Conservation (phyloP, 2,113 vertebrate genomes). For the Sialia sialis region DNA sequence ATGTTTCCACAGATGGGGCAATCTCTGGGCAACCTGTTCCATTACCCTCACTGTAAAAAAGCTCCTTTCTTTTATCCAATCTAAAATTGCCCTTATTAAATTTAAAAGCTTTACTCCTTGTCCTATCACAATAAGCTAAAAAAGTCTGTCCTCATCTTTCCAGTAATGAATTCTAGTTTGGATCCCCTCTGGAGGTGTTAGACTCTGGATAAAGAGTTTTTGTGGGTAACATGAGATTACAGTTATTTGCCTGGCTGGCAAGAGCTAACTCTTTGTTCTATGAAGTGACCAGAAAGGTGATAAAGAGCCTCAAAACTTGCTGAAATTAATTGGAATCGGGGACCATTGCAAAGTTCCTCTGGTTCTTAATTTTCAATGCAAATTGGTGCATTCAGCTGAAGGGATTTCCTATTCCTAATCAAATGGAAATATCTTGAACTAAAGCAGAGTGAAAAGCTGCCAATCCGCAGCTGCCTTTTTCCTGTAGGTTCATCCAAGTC, state of each 20-base stretch:
- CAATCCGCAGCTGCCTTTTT: not conserved
- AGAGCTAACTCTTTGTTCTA: not conserved
- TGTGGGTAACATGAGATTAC: not conserved
- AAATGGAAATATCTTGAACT: not conserved
- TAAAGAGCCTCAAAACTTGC: not conserved
- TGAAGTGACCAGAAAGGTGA: not conserved
- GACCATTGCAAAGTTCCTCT: not conserved
- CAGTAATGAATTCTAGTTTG: not conserved
- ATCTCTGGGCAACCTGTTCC: not conserved
- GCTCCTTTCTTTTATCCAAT: not conserved
- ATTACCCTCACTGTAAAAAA: not conserved
- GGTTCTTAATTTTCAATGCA: not conserved
- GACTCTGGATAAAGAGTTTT: not conserved
- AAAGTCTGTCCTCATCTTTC: not conserved
- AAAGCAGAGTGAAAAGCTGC: not conserved
- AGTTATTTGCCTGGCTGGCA: not conserved
- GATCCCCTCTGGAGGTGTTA: not conserved
- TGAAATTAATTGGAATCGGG: not conserved
- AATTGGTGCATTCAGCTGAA: not conserved
- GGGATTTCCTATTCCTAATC: not conserved
- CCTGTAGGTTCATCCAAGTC: slow-evolving; percentile 10
- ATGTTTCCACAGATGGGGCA: not conserved
- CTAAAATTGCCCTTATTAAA: not conserved
- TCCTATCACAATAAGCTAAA: not conserved
- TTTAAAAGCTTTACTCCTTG: not conserved